These are phyloP conservation scores for Globicephala melas DNA, from an alignment of 2,113 vertebrate species.

Conservation along the genomic window DNA sequence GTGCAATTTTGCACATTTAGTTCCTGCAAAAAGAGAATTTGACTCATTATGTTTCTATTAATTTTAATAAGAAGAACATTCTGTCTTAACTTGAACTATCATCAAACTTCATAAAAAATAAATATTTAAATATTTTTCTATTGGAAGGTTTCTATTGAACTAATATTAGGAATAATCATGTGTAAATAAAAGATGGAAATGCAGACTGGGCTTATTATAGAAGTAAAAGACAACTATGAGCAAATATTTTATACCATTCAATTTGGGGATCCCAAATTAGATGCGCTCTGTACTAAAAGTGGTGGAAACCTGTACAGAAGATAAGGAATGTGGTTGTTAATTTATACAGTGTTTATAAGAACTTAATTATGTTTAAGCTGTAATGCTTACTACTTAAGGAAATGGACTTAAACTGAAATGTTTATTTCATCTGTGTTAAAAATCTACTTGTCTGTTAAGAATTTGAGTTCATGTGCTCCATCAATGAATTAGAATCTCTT, in stretches of 20 bases:
- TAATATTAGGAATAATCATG: neutral
- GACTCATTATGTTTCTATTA: neutral
- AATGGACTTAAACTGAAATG: neutral
- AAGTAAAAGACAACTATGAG: neutral
- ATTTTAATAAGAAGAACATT: conserved; percentile 30
- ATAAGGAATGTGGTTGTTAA: neutral
- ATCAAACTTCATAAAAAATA: neutral
- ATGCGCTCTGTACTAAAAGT: neutral
- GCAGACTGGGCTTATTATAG: neutral
- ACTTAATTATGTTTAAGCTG: neutral
- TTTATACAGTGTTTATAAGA: neutral
- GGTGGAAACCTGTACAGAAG: neutral
- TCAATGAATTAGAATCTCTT: neutral
- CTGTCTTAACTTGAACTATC: neutral
- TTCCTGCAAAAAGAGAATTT: neutral
- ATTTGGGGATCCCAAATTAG: neutral
- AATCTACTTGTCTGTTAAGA: neutral
- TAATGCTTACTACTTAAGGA: neutral
- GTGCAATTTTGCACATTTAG: neutral
- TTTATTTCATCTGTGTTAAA: neutral
- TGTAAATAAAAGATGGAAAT: neutral
- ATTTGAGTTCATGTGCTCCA: neutral
- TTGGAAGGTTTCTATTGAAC: neutral
- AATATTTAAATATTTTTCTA: neutral
- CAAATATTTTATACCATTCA: neutral